phyloP scores from a whole-genome alignment of 2,113 vertebrate species.

The Genyomyrus donnyi region DNA sequence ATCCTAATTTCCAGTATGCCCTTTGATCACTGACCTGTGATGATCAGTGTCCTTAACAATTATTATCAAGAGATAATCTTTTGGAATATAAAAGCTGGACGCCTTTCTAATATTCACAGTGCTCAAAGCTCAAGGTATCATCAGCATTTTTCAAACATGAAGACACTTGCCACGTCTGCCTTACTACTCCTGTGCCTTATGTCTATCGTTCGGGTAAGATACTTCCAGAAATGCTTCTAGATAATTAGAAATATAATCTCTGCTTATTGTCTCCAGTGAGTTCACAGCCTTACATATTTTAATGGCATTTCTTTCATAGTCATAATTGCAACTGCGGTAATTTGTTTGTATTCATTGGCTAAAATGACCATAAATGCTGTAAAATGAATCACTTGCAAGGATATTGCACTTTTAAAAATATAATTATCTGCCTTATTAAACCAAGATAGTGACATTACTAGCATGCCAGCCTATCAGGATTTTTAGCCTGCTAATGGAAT shows the following conservation, averaged over 20 bases:
- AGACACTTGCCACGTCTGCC: conserved; percentile 36
- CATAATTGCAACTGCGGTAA: neutral
- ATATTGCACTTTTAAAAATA: neutral
- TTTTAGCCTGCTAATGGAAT: neutral
- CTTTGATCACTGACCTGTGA: conserved; percentile 30
- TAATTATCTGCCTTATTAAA: neutral
- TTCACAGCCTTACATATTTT: neutral
- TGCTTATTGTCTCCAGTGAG: neutral
- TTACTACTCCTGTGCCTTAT: conserved; percentile 43
- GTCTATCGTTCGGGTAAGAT: conserved; percentile 46
- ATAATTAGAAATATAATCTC: neutral
- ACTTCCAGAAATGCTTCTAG: neutral
- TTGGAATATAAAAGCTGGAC: conserved; percentile 39
- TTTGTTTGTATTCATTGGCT: neutral
- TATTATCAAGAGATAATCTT: conserved; percentile 44
- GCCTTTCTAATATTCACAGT: neutral
- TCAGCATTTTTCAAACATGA: conserved; percentile 38
- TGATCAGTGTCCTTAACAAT: conserved; percentile 38
- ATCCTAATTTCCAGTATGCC: conserved; percentile 41
- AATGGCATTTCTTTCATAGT: neutral
- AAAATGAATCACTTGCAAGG: neutral
- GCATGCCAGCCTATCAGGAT: neutral
- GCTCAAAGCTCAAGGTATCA: conserved; percentile 8
- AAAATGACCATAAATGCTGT: neutral
- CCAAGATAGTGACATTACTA: neutral